Conservation (phyloP, 1,140 invertebrate species). For the Centruroides vittatus region DNA sequence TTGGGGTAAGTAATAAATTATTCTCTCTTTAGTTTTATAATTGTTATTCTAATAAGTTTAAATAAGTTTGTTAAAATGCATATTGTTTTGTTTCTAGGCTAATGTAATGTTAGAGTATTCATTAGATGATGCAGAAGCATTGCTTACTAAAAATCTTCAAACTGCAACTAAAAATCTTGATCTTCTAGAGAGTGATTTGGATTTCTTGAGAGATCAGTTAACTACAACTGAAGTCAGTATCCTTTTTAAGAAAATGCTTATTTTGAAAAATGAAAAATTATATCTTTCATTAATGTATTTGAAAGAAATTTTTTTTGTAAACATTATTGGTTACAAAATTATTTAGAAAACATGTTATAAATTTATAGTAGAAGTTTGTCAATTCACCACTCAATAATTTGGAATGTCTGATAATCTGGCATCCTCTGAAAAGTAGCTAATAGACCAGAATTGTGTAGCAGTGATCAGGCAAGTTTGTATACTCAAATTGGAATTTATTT, state of each 20-base stretch:
- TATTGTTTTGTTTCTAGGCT: slow-evolving; percentile 38
- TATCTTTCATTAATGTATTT: not conserved
- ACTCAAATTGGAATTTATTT: too few species aligned
- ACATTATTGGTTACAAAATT: not conserved
- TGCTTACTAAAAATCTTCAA: slow-evolving; percentile 75
- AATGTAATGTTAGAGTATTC: slow-evolving; percentile 98
- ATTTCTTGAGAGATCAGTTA: slow-evolving; percentile 85
- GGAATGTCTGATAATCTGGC: too few species aligned
- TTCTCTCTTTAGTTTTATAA: too few species aligned
- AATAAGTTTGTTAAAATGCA: too few species aligned
- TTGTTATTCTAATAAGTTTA: too few species aligned
- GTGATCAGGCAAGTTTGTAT: too few species aligned
- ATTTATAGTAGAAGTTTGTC: too few species aligned
- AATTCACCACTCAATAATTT: too few species aligned
- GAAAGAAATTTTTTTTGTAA: not conserved
- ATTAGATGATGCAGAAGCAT: slow-evolving; percentile 73
- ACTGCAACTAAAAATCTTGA: slow-evolving; percentile 69
- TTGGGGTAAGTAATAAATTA: slow-evolving; percentile 47
- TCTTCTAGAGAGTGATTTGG: slow-evolving; percentile 79
- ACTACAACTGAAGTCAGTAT: slow-evolving; percentile 94
- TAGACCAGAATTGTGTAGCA: too few species aligned
- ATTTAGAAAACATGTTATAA: not conserved
- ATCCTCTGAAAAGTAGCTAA: too few species aligned
- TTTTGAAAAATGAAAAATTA: not conserved
- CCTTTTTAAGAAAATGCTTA: slow-evolving; percentile 9